phyloP scores from a whole-genome alignment of 2,888 invertebrate genomes.

The Eristalis arbustorum region DNA sequence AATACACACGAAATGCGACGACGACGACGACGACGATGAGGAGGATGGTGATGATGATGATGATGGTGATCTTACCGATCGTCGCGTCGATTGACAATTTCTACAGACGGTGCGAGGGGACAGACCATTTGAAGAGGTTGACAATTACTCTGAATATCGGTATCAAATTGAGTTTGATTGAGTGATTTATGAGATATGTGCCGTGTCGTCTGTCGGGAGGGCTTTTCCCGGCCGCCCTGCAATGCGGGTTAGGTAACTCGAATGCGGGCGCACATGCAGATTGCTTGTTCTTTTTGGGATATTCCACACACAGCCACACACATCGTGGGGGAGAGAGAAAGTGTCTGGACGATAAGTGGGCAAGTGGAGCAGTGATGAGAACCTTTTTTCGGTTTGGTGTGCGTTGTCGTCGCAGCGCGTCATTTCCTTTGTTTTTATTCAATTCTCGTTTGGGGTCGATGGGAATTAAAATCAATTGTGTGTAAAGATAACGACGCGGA shows the following conservation, averaged over 20 bases:
- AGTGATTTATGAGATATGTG: constrained; percentile 56
- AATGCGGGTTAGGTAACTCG: constrained; percentile 55
- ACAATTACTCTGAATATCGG: constrained; percentile 35
- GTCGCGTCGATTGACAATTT: background rate
- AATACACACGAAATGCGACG: background rate
- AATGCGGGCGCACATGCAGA: background rate
- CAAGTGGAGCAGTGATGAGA: constrained; percentile 54
- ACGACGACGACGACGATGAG: background rate
- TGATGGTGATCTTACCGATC: background rate
- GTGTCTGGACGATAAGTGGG: constrained; percentile 59
- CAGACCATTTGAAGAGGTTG: background rate
- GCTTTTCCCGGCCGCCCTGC: constrained; percentile 13
- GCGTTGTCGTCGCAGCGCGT: background rate
- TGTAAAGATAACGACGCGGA: constrained; percentile 40
- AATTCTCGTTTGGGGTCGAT: constrained; percentile 50
- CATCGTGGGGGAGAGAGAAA: constrained; percentile 32
- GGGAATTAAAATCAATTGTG: constrained; percentile 48
- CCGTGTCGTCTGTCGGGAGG: constrained; percentile 16
- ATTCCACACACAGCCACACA: background rate
- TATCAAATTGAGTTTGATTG: constrained; percentile 67
- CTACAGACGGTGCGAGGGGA: background rate
- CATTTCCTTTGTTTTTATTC: constrained; percentile 37
- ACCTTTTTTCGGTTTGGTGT: background rate
- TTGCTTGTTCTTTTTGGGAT: background rate
- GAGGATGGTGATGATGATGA: background rate